Percentiles rank a stretch among this genome's conserved stretches.
Conservation (phyloP, 2,888 invertebrate genomes). For the Palloptera scutellata region DNA sequence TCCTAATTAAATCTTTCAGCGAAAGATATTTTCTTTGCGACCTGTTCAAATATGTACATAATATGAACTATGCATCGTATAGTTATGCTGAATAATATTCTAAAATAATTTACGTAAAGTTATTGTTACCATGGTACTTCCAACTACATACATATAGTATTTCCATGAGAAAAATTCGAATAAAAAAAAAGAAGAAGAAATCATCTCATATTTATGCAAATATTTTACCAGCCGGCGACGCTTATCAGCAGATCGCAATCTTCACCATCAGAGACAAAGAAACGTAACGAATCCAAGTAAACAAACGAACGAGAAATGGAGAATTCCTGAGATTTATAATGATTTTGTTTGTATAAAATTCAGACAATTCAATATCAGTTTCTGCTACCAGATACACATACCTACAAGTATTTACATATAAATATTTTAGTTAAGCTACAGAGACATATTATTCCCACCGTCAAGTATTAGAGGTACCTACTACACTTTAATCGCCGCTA, state of each 20-base stretch:
- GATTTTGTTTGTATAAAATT: constrained; percentile 40
- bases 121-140: no score
- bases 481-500: constrained; percentile 21
- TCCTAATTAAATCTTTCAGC: no score
- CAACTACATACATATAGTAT: not conserved
- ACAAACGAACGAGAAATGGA: constrained; percentile 25
- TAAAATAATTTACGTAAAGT: no score
- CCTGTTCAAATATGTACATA: no score
- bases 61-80: no score
- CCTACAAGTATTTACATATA: not conserved
- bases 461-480: no score
- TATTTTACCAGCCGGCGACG: constrained; percentile 28
- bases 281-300: constrained; percentile 2
- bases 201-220: constrained; percentile 8
- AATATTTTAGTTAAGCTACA: not conserved
- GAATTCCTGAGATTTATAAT: constrained; percentile 42
- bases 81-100: no score
- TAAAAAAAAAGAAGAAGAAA: no score
- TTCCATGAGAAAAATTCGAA: constrained; percentile 16
- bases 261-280: constrained; percentile 39
- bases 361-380: constrained; percentile 42
- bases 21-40: no score
- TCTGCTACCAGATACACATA: not conserved
- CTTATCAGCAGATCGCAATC: constrained; percentile 43
- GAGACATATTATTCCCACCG: no score